Conservation (phyloP, 1,140 invertebrate species). For the Nephotettix cincticeps region DNA sequence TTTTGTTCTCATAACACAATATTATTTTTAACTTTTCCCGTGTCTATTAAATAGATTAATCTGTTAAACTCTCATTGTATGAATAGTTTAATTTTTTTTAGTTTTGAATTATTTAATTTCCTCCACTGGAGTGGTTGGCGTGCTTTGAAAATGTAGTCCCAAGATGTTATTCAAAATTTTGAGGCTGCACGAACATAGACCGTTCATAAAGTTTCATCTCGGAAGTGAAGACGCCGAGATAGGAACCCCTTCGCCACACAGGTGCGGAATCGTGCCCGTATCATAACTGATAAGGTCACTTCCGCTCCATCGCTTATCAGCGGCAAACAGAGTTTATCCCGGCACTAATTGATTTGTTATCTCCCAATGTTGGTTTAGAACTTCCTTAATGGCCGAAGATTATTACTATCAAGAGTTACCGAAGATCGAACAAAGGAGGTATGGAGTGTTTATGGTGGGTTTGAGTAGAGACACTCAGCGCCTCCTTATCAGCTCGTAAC, state of each 20-base stretch:
- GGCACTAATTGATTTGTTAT: slow-evolving; percentile 5
- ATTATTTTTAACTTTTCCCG: too few relatives aligned
- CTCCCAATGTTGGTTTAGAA: slow-evolving; percentile 1
- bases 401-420: background rate
- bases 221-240: background rate
- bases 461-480: background rate
- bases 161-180: too few relatives aligned
- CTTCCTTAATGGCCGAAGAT: background rate
- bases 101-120: too few relatives aligned
- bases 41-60: too few relatives aligned
- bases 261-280: background rate
- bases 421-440: background rate
- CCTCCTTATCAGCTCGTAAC: background rate
- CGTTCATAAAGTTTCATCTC: too few relatives aligned
- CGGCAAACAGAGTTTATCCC: background rate
- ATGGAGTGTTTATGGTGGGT: background rate
- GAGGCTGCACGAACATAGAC: too few relatives aligned
- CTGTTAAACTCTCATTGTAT: too few relatives aligned
- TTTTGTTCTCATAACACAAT: too few relatives aligned
- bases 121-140: too few relatives aligned
- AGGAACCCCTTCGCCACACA: background rate
- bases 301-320: background rate
- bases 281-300: background rate
- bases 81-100: too few relatives aligned
- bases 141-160: too few relatives aligned